Conservation (phyloP, 1,140 invertebrate genomes). For the Daktulosphaira vitifoliae region DNA sequence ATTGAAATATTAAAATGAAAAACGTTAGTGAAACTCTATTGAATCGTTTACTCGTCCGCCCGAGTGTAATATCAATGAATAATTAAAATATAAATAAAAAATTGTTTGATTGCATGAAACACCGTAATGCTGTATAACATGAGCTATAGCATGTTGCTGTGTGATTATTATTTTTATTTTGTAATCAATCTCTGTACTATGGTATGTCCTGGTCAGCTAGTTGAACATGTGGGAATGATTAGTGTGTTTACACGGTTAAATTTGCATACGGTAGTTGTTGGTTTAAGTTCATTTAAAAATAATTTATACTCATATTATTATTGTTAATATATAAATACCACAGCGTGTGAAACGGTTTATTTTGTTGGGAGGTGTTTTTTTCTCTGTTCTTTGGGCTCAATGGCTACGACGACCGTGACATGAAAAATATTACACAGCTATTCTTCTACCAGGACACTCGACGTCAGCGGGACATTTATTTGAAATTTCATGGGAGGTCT, state of each 20-base stretch:
- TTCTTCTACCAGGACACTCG: background rate
- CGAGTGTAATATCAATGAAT: too few relatives aligned
- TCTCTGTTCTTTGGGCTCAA: too few relatives aligned
- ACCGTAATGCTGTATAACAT: too few relatives aligned
- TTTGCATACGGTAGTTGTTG: background rate
- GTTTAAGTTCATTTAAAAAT: background rate
- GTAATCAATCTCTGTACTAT: too few relatives aligned
- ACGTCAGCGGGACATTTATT: background rate
- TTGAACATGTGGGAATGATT: constrained; percentile 16
- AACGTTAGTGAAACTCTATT: too few relatives aligned
- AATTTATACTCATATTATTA: background rate
- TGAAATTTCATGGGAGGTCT: constrained; percentile 1
- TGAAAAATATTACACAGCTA: background rate
- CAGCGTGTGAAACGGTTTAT: background rate
- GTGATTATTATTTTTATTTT: too few relatives aligned
- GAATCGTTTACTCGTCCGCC: too few relatives aligned
- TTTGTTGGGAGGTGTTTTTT: background rate
- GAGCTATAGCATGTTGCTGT: too few relatives aligned
- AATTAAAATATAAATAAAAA: too few relatives aligned
- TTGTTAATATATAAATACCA: too few relatives aligned
- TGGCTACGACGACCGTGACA: background rate
- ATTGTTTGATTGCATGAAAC: too few relatives aligned
- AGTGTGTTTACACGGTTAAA: constrained; percentile 1
- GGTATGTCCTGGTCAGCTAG: background rate
- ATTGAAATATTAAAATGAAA: too few relatives aligned